These are phyloP conservation scores for Leucosticte australis DNA, from an alignment of 2,113 vertebrate species.

Conservation along the genomic window DNA sequence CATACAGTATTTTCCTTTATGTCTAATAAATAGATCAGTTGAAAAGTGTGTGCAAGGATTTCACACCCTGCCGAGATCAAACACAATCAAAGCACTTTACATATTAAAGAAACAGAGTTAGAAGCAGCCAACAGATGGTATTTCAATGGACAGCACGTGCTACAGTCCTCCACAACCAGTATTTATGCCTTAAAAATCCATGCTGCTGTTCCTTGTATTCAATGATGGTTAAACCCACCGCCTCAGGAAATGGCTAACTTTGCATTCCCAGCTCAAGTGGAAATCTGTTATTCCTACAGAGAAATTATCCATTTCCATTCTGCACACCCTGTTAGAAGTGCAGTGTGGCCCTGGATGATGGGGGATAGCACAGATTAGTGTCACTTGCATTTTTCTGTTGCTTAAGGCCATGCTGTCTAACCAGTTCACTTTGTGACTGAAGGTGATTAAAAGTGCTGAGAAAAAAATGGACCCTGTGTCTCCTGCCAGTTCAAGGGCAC, in stretches of 20 bases:
- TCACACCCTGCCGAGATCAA: neutral
- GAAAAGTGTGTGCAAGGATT: neutral
- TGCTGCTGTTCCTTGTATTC: neutral
- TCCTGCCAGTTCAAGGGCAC: accelerated
- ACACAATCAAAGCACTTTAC: neutral
- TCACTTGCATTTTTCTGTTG: neutral
- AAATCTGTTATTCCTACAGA: neutral
- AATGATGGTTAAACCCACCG: neutral
- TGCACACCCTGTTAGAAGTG: neutral
- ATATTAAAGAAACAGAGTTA: neutral
- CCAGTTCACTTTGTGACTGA: neutral
- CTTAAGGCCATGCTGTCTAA: neutral
- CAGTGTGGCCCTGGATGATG: accelerated
- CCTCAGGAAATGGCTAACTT: neutral
- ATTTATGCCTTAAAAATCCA: neutral
- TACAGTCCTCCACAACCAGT: neutral
- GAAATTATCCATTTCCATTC: neutral
- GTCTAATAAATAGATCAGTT: neutral
- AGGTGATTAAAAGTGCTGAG: neutral
- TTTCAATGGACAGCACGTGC: neutral
- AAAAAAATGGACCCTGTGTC: neutral
- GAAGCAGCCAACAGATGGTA: neutral
- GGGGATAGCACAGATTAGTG: neutral
- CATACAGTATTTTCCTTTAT: neutral
- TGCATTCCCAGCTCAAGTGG: neutral